Conservation (phyloP, 2,888 invertebrate species). For the Callyntrura guangdongensis region DNA sequence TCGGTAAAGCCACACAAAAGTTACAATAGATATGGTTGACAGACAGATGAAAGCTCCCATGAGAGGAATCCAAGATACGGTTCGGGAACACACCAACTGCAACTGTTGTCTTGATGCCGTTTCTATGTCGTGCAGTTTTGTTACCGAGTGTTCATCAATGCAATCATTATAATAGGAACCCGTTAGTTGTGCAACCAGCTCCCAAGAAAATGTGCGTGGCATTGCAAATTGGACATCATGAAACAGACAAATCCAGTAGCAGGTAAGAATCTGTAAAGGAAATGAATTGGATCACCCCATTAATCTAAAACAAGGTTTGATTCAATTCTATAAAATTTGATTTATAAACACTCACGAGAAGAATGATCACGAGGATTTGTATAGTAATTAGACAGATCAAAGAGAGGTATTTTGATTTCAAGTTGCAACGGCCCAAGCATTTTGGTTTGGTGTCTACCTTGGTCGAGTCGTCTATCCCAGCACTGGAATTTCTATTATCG, state of each 20-base stretch:
- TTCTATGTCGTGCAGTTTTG: background rate
- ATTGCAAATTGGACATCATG: slow-evolving; percentile 25
- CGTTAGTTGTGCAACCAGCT: slow-evolving; percentile 44
- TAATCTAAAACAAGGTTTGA: too few relatives aligned
- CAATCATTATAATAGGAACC: slow-evolving; percentile 65
- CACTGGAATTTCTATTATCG: too few relatives aligned
- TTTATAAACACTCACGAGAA: too few relatives aligned
- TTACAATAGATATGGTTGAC: background rate
- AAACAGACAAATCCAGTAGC: slow-evolving; percentile 48
- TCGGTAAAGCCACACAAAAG: background rate
- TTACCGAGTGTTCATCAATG: slow-evolving; percentile 1
- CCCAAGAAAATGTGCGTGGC: slow-evolving; percentile 70
- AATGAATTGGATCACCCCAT: too few relatives aligned
- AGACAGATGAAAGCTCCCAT: background rate
- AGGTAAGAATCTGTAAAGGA: background rate
- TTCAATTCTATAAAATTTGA: too few relatives aligned
- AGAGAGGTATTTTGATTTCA: too few relatives aligned
- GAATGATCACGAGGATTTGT: too few relatives aligned
- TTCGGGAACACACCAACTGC: background rate
- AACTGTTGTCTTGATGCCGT: slow-evolving; percentile 2
- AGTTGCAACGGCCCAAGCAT: too few relatives aligned
- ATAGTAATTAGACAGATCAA: too few relatives aligned
- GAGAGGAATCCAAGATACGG: slow-evolving; percentile 56
- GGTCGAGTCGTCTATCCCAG: too few relatives aligned
- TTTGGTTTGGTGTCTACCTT: too few relatives aligned